Percentiles rank a stretch among this genome's conserved stretches.
Conservation (phyloP, 1,140 invertebrate species). For the Bombus sibiricus region DNA sequence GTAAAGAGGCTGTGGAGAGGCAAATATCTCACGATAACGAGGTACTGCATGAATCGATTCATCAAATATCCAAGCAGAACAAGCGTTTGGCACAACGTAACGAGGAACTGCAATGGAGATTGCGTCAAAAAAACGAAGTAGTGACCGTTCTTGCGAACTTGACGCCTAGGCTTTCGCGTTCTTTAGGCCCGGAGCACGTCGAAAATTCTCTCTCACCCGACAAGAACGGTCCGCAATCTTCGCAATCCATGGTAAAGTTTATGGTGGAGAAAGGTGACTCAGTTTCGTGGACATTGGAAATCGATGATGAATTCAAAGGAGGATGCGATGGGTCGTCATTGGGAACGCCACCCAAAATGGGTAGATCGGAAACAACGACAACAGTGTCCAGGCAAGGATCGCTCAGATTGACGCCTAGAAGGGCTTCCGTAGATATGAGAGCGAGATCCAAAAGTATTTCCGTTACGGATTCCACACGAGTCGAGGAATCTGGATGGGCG, state of each 20-base stretch:
- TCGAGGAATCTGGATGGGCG: constrained; percentile 63
- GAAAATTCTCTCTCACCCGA: constrained; percentile 60
- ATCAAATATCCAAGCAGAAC: constrained; percentile 89
- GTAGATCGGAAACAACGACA: constrained; percentile 24
- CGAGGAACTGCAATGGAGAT: constrained; percentile 93
- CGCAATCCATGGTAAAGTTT: constrained; percentile 87
- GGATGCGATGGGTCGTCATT: constrained; percentile 39
- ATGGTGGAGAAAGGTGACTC: constrained; percentile 92
- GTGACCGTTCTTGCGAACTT: constrained; percentile 82
- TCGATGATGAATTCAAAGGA: constrained; percentile 86
- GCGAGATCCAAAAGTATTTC: constrained; percentile 76
- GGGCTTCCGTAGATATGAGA: constrained; percentile 61
- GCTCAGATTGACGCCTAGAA: constrained; percentile 69
- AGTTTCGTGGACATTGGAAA: constrained; percentile 91
- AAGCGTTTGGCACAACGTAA: constrained; percentile 90
- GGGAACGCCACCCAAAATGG: constrained; percentile 52
- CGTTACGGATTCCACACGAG: constrained; percentile 56
- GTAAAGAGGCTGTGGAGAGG: constrained; percentile 83
- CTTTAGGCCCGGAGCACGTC: constrained; percentile 71
- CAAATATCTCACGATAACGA: constrained; percentile 86
- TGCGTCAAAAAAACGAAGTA: constrained; percentile 90
- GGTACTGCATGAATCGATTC: constrained; percentile 87
- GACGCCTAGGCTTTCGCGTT: constrained; percentile 68
- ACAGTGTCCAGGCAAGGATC: constrained; percentile 75
- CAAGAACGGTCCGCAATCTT: constrained; percentile 72